phyloP scores from a whole-genome alignment of 2,113 vertebrate species.

The Gymnogyps californianus region DNA sequence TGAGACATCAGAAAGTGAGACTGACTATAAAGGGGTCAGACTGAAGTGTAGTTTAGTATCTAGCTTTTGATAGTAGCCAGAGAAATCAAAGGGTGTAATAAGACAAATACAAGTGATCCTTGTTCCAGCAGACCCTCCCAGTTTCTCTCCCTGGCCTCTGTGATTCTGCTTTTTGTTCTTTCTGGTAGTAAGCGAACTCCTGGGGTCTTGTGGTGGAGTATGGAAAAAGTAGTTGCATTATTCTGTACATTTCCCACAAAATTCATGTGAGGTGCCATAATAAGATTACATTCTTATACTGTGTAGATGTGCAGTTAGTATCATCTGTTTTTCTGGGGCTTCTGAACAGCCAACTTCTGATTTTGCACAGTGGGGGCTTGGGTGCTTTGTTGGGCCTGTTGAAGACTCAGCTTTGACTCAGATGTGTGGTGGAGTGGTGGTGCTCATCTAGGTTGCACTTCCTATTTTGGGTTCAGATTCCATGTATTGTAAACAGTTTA shows the following conservation, averaged over 20 bases:
- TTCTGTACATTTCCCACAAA: not conserved
- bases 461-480: not conserved
- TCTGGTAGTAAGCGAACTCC: not conserved
- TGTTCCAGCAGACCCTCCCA: not conserved
- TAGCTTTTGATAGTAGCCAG: not conserved
- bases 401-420: not conserved
- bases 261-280: fast-evolving
- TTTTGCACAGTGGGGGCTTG: not conserved
- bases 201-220: not conserved
- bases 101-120: not conserved
- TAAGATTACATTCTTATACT: fast-evolving
- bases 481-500: fast-evolving
- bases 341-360: fast-evolving
- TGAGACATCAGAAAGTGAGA: not conserved
- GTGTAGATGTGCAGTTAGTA: not conserved
- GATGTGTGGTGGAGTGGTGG: not conserved
- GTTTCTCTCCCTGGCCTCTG: not conserved
- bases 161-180: not conserved
- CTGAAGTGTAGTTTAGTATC: not conserved
- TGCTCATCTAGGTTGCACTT: not conserved
- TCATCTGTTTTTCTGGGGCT: not conserved
- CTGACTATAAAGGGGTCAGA: not conserved
- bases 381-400: not conserved
- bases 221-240: not conserved
- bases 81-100: not conserved